phyloP scores from a whole-genome alignment of 2,888 invertebrate species.

The Ormyrus rosae region DNA sequence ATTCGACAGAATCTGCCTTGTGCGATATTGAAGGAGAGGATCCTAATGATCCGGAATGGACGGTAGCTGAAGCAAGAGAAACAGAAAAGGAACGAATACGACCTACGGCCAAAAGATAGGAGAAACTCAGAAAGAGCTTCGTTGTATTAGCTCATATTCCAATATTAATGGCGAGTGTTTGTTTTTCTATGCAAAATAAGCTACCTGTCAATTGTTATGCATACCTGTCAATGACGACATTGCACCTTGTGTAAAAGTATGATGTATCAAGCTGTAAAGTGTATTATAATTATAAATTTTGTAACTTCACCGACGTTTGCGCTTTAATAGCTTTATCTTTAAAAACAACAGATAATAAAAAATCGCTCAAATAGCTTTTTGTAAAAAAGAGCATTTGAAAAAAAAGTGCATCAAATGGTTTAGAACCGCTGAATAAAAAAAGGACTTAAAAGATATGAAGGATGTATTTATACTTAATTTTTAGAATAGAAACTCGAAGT shows the following conservation, averaged over 20 bases:
- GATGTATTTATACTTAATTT: slow-evolving; percentile 58
- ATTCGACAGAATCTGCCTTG: slow-evolving; percentile 78
- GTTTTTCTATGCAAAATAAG: slow-evolving; percentile 68
- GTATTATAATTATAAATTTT: slow-evolving; percentile 76
- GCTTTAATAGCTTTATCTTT: slow-evolving; percentile 60
- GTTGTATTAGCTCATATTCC: slow-evolving; percentile 55
- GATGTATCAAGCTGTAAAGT: slow-evolving; percentile 76
- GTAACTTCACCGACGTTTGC: slow-evolving; percentile 70
- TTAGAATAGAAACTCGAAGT: slow-evolving; percentile 58
- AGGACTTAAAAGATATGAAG: slow-evolving; percentile 48
- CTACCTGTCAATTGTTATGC: slow-evolving; percentile 71
- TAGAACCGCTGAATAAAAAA: slow-evolving; percentile 55
- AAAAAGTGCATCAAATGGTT: slow-evolving; percentile 52
- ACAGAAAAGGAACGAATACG: slow-evolving; percentile 74
- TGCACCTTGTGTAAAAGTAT: slow-evolving; percentile 74
- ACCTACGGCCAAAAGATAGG: slow-evolving; percentile 75
- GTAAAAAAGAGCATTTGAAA: slow-evolving; percentile 22
- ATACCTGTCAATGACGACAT: slow-evolving; percentile 73
- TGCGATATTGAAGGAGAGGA: slow-evolving; percentile 83
- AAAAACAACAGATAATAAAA: slow-evolving; percentile 55
- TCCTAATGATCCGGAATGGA: slow-evolving; percentile 92
- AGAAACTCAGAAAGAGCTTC: slow-evolving; percentile 65
- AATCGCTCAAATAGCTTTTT: slow-evolving; percentile 57
- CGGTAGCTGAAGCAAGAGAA: slow-evolving; percentile 77
- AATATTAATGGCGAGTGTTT: slow-evolving; percentile 64